phyloP scores from a whole-genome alignment of 2,113 vertebrate species.

The Colinus virginianus region DNA sequence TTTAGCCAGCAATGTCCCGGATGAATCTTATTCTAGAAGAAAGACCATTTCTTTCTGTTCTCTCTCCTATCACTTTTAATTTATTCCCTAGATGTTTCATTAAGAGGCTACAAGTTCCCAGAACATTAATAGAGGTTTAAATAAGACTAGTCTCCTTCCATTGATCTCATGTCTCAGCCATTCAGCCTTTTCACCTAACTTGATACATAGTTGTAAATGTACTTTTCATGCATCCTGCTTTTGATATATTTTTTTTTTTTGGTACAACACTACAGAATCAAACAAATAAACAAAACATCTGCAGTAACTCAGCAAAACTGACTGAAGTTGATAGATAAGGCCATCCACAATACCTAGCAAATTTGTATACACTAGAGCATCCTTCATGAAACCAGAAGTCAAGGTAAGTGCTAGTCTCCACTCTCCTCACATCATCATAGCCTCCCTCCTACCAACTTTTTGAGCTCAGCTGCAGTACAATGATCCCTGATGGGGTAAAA shows the following conservation, averaged over 20 bases:
- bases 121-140: slow-evolving; percentile 31
- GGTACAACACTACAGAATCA: not conserved
- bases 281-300: not conserved
- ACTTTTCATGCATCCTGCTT: not conserved
- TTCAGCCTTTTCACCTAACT: not conserved
- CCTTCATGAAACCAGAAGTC: not conserved
- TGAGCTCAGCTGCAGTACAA: not conserved
- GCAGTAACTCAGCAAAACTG: not conserved
- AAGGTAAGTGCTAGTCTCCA: not conserved
- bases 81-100: slow-evolving; percentile 57
- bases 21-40: not conserved
- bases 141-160: not conserved
- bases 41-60: not conserved
- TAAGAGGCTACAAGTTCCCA: slow-evolving; percentile 12
- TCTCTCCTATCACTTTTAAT: slow-evolving; percentile 31
- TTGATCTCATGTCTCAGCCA: not conserved
- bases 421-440: not conserved
- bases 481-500: not conserved
- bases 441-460: not conserved
- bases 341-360: not conserved
- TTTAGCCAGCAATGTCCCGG: not conserved
- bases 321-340: not conserved
- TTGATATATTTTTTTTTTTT: not conserved
- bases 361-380: not conserved
- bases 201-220: not conserved